phyloP scores from a whole-genome alignment of 37 sponge, comb jelly and placozoan species.

The Lycopodina hypogea region DNA sequence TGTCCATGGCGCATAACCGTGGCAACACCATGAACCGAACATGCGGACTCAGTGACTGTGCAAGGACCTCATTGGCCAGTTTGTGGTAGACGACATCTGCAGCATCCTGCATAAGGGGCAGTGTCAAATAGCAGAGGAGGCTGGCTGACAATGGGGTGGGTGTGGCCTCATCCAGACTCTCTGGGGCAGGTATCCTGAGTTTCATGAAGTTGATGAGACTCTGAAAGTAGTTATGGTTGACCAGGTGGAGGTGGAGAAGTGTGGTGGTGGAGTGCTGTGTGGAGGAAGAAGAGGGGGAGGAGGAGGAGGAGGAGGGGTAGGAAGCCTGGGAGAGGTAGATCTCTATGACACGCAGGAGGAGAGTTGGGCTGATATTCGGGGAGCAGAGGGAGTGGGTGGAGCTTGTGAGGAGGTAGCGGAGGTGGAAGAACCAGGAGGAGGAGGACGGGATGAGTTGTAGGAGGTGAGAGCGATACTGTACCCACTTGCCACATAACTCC shows the following conservation, averaged over 20 bases:
- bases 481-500: conserved; percentile 59
- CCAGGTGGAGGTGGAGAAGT: neutral
- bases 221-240: conserved; percentile 28
- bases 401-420: neutral
- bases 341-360: conserved; percentile 46
- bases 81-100: neutral
- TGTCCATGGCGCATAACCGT: conserved; percentile 9
- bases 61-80: conserved; percentile 28
- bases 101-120: neutral
- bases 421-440: neutral
- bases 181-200: conserved; percentile 41
- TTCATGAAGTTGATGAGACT: conserved; percentile 41
- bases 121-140: conserved; percentile 24
- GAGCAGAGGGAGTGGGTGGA: neutral
- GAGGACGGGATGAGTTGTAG: neutral
- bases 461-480: conserved; percentile 17
- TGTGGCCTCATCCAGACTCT: conserved; percentile 13
- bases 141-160: conserved; percentile 52
- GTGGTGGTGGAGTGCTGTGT: neutral
- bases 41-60: conserved; percentile 27
- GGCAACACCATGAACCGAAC: conserved; percentile 31
- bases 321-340: conserved; percentile 28
- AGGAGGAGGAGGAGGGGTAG: conserved; percentile 7
- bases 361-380: neutral
- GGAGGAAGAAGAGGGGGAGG: neutral